Base-by-base conservation (phyloP, 2,113 vertebrate genomes). In the Istiophorus platypterus region DNA sequence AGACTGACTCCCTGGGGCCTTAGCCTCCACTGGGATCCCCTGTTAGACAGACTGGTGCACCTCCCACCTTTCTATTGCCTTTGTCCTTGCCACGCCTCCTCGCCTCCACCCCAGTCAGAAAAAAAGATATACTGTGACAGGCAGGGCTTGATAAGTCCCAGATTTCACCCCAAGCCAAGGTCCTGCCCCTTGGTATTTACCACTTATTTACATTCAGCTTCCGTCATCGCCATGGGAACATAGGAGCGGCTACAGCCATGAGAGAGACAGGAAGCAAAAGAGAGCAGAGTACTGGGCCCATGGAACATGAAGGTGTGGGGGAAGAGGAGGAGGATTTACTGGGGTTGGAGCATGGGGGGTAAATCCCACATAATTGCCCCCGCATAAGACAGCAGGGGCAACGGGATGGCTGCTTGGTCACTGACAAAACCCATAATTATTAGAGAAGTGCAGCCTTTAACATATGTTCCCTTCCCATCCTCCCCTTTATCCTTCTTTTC, bases 381-480 rank as follows among this genome's bases (percentile, higher is more conserved):
- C 81, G 65, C 56, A 82, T 73, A 42, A 85, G 81, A 84, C 81
- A 92, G 87, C 88, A 85, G 85, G 73, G 81, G 78, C 78, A 78
- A 85, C 67, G 63, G 78, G 70, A 80, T 6, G 57, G 71, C 65
- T 70, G 70, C 76, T 89, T 68, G 34, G 74, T 85, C 86, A 88
- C 34, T 54, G 81, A 83, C 81, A 90, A 74, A 78, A 52, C 75
- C 87, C 72, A 85, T 89, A 80, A 89, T 93, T 90, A 94, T 89
- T 81, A 83, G 88, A 85, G 80, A 84, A 72, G 72, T 52, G 62
- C 41, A 70, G 78, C 72, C 72, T 88, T 85, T 80, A 89, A 86
- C 85, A 92, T 91, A 82, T 88, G 84, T 51, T 75, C 59, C 67
- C 59, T 68, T 13, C 13, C 26, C 69, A 47, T 22, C 31, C 17